These are phyloP conservation scores for Clistopyga incitator DNA, from an alignment of 2,888 invertebrate genomes.

Conservation along the genomic window DNA sequence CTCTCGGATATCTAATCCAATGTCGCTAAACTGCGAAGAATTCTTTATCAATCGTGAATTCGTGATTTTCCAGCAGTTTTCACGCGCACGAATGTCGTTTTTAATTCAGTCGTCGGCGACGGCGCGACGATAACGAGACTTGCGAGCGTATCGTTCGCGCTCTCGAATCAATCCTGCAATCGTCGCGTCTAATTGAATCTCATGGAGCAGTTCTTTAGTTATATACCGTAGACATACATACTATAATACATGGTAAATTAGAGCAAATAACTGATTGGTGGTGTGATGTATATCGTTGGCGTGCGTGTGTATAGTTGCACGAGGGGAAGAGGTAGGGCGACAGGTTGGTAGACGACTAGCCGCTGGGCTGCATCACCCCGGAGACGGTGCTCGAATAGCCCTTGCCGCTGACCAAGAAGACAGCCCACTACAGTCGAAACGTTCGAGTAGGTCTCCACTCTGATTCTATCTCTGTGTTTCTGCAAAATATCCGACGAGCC, in stretches of 20 bases:
- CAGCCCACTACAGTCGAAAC: slow-evolving; percentile 93
- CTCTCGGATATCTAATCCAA: slow-evolving; percentile 50
- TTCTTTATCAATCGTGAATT: not conserved
- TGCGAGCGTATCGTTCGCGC: not conserved
- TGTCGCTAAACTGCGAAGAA: not conserved
- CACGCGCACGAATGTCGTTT: not conserved
- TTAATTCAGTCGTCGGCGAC: not conserved
- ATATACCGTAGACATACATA: slow-evolving; percentile 14
- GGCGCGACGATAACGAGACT: not conserved
- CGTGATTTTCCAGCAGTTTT: not conserved
- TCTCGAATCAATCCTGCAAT: slow-evolving; percentile 4
- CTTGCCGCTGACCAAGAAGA: slow-evolving; percentile 91
- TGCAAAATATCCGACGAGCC: slow-evolving; percentile 47
- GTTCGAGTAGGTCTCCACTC: slow-evolving; percentile 91
- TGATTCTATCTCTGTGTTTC: slow-evolving; percentile 71
- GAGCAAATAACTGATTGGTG: slow-evolving; percentile 61
- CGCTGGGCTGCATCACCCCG: slow-evolving; percentile 85
- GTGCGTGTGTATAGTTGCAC: slow-evolving; percentile 82
- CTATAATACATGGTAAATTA: slow-evolving; percentile 60
- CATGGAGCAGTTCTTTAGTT: slow-evolving; percentile 31
- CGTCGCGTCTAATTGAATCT: slow-evolving; percentile 53
- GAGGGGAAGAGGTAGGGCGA: slow-evolving; percentile 83
- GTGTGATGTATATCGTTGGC: slow-evolving; percentile 70
- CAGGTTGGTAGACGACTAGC: slow-evolving; percentile 86
- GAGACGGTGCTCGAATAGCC: slow-evolving; percentile 85